phyloP scores from a whole-genome alignment of 2,113 vertebrate species.

The Atherinomorus stipes region DNA sequence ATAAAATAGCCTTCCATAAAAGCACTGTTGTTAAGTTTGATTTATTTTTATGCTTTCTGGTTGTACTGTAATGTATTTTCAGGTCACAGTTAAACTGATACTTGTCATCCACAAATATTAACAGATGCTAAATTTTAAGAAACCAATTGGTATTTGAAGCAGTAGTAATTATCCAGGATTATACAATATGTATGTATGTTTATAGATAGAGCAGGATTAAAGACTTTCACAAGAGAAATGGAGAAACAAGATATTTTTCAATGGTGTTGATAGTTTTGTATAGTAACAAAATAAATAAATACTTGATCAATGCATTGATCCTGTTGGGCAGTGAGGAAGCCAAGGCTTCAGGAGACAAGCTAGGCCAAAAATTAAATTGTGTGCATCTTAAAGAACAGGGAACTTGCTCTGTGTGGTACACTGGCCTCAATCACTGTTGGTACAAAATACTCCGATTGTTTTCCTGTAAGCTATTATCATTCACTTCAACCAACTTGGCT shows the following conservation, averaged over 20 bases:
- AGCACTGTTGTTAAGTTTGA: conserved; percentile 12
- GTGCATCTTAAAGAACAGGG: background rate
- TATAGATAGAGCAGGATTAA: conserved; percentile 39
- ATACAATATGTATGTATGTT: too few species aligned
- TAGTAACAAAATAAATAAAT: conserved; percentile 18
- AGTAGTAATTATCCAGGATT: conserved; percentile 27
- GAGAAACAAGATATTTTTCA: conserved; percentile 22
- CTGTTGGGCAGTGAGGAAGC: conserved; percentile 24
- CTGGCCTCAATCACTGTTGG: conserved; percentile 53
- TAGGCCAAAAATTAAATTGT: conserved; percentile 57
- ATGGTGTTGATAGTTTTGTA: conserved; percentile 38
- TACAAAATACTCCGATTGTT: conserved; percentile 44
- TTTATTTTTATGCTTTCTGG: background rate
- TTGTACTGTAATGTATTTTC: background rate
- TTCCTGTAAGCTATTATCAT: conserved; percentile 43
- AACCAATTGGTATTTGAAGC: conserved; percentile 8
- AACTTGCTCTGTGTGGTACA: conserved; percentile 33
- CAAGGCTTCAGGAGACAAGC: conserved; percentile 32
- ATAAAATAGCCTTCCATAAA: conserved; percentile 65
- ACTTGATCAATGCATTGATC: conserved; percentile 49
- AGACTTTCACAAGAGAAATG: conserved; percentile 29
- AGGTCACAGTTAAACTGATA: background rate
- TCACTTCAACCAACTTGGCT: conserved; percentile 41
- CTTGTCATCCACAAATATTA: background rate
- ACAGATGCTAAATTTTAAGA: conserved; percentile 2